Evolutionary conservation across 2,113 vertebrate genomes (phyloP), one percentile per base, ranked within the genome.

Genomic region (Pterocles gutturalis): DNA sequence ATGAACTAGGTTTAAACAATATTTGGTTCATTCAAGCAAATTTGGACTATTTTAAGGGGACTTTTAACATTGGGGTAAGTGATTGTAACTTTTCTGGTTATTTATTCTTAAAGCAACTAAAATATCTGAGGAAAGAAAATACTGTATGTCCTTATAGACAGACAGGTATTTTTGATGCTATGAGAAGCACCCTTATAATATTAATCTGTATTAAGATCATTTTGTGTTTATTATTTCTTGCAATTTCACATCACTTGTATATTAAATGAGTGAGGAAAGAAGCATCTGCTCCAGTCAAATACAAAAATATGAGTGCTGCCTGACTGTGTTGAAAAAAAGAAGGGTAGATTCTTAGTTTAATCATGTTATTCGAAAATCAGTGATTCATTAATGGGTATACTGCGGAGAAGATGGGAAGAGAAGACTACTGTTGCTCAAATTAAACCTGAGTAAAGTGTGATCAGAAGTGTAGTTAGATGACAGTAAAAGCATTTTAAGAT

Each of bases 1-100:
- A 98, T 43, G 98, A 98, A 92, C 97, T 99, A 17, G 98, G 98
- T 45, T 98, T 99, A 94, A 98, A 88, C 83, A 99, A 99, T 95
- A 98, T 99, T 48, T 98, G 98, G 97, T 99, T 99, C 95, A 98
- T 99, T 98, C 99, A 99, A 98, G 98, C 99, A 73, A 99, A 99
- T 96, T 96, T 99, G 97, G 99, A 99, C 89, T 99, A 99, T 96
- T 99, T 99, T 97, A 99, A 97, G 31, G 99, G 99, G 57, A 91
- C 94, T 24, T 99, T 99, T 97, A 98, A 99, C 48, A 98, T 99
- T 71, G 99, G 99, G 98, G 99, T 99, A 97, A 99, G 99, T 98
- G 83, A 55, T 81, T 58, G 43, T 65, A 83, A 58, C 51, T 95
- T 61, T 90, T 86, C 26, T 79, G 60, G 11, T 78, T 83, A 88